Evolutionary conservation across 1,140 invertebrate species (phyloP).

Genomic region (Maconellicoccus hirsutus): DNA sequence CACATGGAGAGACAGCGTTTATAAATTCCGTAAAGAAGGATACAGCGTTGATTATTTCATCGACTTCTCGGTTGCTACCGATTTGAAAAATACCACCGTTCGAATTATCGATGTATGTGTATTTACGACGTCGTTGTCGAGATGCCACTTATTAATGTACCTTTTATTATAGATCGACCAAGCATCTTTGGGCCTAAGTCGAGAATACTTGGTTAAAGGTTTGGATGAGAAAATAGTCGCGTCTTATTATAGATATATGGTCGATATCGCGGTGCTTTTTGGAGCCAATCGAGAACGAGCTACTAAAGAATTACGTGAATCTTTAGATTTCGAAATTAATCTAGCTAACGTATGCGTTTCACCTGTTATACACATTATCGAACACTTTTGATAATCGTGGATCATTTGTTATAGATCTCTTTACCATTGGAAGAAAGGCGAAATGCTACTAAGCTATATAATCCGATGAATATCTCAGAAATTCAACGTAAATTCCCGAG

Average conservation of each 20-base stretch:
- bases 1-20: conserved; percentile 70
- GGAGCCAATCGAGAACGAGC: conserved; percentile 65
- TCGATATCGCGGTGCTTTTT: conserved; percentile 74
- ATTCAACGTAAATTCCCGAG: conserved; percentile 59
- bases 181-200: conserved; percentile 69
- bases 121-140: background rate
- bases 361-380: too few relatives aligned
- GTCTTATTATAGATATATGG: conserved; percentile 72
- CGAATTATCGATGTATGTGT: conserved; percentile 68
- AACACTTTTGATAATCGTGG: background rate
- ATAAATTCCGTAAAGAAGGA: conserved; percentile 61
- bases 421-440: conserved; percentile 78
- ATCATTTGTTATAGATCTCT: conserved; percentile 52
- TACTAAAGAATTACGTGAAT: conserved; percentile 59
- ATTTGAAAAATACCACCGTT: conserved; percentile 79
- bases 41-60: conserved; percentile 84
- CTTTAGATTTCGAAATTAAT: conserved; percentile 81
- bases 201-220: conserved; percentile 81
- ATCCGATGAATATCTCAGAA: conserved; percentile 70
- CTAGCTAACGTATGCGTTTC: conserved; percentile 92
- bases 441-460: conserved; percentile 82
- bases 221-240: conserved; percentile 61
- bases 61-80: conserved; percentile 79
- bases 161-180: conserved; percentile 67
- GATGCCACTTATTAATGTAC: background rate